Conservation (phyloP, 2,113 vertebrate species). For the Chamaea fasciata region DNA sequence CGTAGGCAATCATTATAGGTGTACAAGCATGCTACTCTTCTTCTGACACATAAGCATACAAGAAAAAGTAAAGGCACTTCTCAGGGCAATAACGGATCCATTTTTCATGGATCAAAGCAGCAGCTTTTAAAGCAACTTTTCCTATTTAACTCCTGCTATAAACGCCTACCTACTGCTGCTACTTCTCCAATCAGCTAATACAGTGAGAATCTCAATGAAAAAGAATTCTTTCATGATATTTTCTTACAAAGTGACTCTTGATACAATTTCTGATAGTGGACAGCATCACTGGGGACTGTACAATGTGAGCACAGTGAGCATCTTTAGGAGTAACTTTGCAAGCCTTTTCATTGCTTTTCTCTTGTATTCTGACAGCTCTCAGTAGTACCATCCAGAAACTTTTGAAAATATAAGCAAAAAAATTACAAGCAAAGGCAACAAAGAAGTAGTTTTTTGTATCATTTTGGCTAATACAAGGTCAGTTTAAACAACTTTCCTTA, state of each 20-base stretch:
- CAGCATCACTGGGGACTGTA: neutral
- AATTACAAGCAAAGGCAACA: neutral
- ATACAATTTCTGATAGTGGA: neutral
- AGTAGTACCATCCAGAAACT: neutral
- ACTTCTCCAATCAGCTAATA: neutral
- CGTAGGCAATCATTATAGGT: neutral
- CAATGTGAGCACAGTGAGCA: neutral
- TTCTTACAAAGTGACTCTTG: neutral
- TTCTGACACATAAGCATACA: neutral
- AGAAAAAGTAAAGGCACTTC: neutral
- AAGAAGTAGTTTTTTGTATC: neutral
- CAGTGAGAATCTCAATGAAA: neutral
- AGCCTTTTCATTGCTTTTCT: neutral
- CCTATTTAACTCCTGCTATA: neutral
- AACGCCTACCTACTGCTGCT: neutral
- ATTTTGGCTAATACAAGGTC: neutral
- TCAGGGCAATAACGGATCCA: neutral
- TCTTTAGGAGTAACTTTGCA: neutral
- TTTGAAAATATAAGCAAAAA: neutral
- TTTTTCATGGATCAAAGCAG: neutral
- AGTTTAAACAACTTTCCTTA: neutral
- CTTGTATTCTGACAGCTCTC: neutral
- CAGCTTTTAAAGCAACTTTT: neutral
- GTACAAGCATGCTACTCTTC: neutral
- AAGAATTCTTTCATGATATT: neutral